A percentile compares a stretch with the other conserved stretches of the same genome.
phyloP scores from a whole-genome alignment of 2,888 invertebrate species.

The Agrilus mali region DNA sequence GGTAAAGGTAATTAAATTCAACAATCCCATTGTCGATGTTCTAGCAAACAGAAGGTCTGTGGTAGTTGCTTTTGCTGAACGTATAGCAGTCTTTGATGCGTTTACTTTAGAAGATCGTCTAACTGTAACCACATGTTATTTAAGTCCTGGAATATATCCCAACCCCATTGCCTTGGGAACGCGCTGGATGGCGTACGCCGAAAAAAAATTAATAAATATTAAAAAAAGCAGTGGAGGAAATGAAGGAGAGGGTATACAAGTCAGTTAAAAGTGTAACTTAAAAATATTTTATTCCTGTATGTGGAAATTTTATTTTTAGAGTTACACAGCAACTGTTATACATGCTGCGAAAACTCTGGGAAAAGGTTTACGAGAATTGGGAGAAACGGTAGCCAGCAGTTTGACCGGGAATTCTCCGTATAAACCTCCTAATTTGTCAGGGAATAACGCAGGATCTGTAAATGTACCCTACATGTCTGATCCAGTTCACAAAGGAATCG shows the following conservation, averaged over 20 bases:
- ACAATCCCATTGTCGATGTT: slow-evolving; percentile 78
- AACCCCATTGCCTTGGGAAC: slow-evolving; percentile 83
- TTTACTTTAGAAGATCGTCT: slow-evolving; percentile 75
- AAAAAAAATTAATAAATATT: slow-evolving; percentile 67
- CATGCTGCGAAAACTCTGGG: slow-evolving; percentile 91
- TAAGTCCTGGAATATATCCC: slow-evolving; percentile 64
- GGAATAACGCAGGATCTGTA: slow-evolving; percentile 23
- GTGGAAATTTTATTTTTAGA: slow-evolving; percentile 40
- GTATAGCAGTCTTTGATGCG: slow-evolving; percentile 84
- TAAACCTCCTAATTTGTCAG: slow-evolving; percentile 28
- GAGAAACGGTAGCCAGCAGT: slow-evolving; percentile 86
- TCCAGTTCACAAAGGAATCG: slow-evolving; percentile 70
- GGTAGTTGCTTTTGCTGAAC: slow-evolving; percentile 78
- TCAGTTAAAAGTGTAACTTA: slow-evolving; percentile 11
- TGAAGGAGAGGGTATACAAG: slow-evolving; percentile 46
- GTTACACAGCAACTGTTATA: slow-evolving; percentile 84
- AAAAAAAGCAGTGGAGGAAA: slow-evolving; percentile 75
- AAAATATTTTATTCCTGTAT: not conserved
- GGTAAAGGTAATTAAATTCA: slow-evolving; percentile 85
- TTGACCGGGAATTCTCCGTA: slow-evolving; percentile 54
- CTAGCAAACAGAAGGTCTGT: slow-evolving; percentile 80
- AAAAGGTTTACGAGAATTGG: slow-evolving; percentile 77
- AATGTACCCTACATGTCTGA: slow-evolving; percentile 29
- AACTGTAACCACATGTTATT: slow-evolving; percentile 80
- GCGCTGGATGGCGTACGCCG: slow-evolving; percentile 76